Evolutionary conservation across 1,140 invertebrate genomes (phyloP).

Genomic region (Anastatus disparis): DNA sequence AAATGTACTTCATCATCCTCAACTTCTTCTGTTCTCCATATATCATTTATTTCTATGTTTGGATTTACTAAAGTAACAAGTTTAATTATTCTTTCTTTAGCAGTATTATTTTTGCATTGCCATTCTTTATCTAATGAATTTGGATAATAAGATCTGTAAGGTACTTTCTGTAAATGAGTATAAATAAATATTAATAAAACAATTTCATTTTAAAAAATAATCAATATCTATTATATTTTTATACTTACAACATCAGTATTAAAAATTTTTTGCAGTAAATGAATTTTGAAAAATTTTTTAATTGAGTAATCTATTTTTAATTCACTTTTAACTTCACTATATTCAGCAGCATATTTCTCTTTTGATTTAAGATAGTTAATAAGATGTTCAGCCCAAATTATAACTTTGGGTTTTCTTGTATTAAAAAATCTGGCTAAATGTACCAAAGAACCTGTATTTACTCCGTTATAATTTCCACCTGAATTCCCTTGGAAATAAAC

Average conservation of each 20-base stretch:
- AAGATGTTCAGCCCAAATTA: slow-evolving; percentile 68
- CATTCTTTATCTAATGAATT: slow-evolving; percentile 68
- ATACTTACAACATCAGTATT: slow-evolving; percentile 62
- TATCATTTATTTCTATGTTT: slow-evolving; percentile 62
- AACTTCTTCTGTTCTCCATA: slow-evolving; percentile 63
- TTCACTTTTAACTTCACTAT: slow-evolving; percentile 66
- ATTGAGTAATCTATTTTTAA: slow-evolving; percentile 62
- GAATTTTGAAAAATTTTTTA: slow-evolving; percentile 67
- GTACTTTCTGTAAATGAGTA: slow-evolving; percentile 60
- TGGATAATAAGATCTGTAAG: slow-evolving; percentile 72
- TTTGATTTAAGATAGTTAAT: slow-evolving; percentile 69
- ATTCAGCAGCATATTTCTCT: slow-evolving; percentile 68
- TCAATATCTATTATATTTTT: too few relatives aligned
- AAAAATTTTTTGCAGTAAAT: slow-evolving; percentile 63
- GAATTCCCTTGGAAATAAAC: slow-evolving; percentile 62
- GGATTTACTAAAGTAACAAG: slow-evolving; percentile 68
- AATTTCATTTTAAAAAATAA: too few relatives aligned
- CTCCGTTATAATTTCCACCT: slow-evolving; percentile 62
- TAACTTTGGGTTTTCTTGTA: slow-evolving; percentile 69
- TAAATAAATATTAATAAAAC: slow-evolving; percentile 2
- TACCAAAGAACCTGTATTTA: slow-evolving; percentile 59
- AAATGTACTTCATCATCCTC: slow-evolving; percentile 67
- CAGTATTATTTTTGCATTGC: slow-evolving; percentile 63
- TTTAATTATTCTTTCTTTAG: slow-evolving; percentile 67
- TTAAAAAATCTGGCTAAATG: slow-evolving; percentile 73